phyloP scores from a whole-genome alignment of 2,888 invertebrate species.

The Acanthococcus lagerstroemiae region DNA sequence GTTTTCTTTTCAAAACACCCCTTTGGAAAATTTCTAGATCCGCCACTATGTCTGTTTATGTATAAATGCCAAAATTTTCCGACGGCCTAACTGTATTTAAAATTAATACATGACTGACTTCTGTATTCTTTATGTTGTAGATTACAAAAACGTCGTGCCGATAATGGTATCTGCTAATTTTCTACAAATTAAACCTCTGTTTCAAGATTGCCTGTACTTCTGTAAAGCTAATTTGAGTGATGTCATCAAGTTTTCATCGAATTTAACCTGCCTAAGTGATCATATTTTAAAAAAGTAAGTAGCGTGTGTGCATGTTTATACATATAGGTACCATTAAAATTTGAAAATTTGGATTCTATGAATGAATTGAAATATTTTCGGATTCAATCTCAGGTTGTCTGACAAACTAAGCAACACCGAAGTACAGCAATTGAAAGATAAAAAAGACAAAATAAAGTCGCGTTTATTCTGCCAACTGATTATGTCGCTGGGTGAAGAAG shows the following conservation, averaged over 20 bases:
- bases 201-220: slow-evolving; percentile 74
- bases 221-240: slow-evolving; percentile 80
- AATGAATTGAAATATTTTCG: not conserved
- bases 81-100: no score
- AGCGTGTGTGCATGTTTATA: not conserved
- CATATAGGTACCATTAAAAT: not conserved
- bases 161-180: slow-evolving; percentile 90
- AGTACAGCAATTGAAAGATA: slow-evolving; percentile 71
- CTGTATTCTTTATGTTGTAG: slow-evolving; percentile 36
- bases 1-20: no score
- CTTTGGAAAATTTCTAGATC: no score
- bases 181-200: slow-evolving; percentile 80
- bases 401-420: slow-evolving; percentile 81
- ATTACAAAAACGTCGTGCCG: slow-evolving; percentile 64
- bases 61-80: no score
- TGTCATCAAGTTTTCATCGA: slow-evolving; percentile 73
- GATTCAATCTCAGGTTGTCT: slow-evolving; percentile 52
- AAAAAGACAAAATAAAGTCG: slow-evolving; percentile 79
- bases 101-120: no score
- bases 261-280: slow-evolving; percentile 80
- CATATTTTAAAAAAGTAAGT: slow-evolving; percentile 44
- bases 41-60: no score
- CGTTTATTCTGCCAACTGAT: slow-evolving; percentile 75
- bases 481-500: slow-evolving; percentile 61
- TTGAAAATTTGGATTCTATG: slow-evolving; percentile 4